These are phyloP conservation scores for Phalera bucephala DNA, from an alignment of 2,888 invertebrate species.

Conservation along the genomic window DNA sequence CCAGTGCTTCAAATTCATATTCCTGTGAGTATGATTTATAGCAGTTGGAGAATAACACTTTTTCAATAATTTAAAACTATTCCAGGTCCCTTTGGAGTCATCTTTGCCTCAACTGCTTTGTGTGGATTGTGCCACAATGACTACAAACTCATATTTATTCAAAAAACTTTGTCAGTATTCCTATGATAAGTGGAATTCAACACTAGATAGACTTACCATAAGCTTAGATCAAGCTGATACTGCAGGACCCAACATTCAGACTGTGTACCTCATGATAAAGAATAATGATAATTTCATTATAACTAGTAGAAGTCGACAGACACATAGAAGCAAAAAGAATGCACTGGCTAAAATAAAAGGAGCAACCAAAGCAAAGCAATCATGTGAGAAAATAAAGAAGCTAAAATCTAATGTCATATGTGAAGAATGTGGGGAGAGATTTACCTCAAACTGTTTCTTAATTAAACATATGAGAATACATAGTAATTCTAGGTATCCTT, in stretches of 20 bases:
- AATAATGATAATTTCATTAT: slow-evolving; percentile 45
- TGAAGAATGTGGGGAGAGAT: slow-evolving; percentile 52
- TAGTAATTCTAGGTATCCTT: slow-evolving; percentile 40
- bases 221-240: slow-evolving; percentile 38
- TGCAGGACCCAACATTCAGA: slow-evolving; percentile 35
- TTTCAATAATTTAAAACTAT: slow-evolving; percentile 16
- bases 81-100: slow-evolving; percentile 48
- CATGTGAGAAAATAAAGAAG: slow-evolving; percentile 35
- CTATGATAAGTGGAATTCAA: slow-evolving; percentile 45
- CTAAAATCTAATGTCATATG: slow-evolving; percentile 37
- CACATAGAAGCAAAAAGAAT: slow-evolving; percentile 37
- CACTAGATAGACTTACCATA: slow-evolving; percentile 35
- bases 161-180: slow-evolving; percentile 51
- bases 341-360: slow-evolving; percentile 49
- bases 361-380: slow-evolving; percentile 41
- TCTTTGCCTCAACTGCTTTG: slow-evolving; percentile 58
- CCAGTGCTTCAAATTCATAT: too few species aligned
- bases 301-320: slow-evolving; percentile 43
- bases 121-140: slow-evolving; percentile 47
- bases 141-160: slow-evolving; percentile 55
- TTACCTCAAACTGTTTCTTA: slow-evolving; percentile 36
- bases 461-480: slow-evolving; percentile 50
- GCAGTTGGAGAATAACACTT: too few species aligned
- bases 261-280: slow-evolving; percentile 49
- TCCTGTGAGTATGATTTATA: too few species aligned